Base-by-base conservation (phyloP, 2,113 vertebrate genomes). In the Brachypodius melanocephalos region DNA sequence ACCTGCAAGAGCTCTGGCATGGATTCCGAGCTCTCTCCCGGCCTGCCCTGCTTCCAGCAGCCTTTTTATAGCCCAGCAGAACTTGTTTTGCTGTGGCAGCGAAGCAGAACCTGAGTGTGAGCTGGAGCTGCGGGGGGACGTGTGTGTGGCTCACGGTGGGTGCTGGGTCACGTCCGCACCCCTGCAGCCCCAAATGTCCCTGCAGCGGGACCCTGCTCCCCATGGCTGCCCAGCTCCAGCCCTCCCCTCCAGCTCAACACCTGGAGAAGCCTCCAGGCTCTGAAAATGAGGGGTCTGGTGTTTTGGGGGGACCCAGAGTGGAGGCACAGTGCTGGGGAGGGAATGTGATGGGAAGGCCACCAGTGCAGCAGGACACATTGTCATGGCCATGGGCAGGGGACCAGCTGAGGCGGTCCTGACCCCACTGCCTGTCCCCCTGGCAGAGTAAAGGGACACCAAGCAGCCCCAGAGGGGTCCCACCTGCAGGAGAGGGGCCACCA, bases 51-150 rank as follows among this genome's bases (percentile, higher is more conserved):
- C 92, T 95, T 3, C 86, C 93, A 34, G 68, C 2, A 38, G 24
- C 95, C 88, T 74, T 95, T 96, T 96, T 97, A 95, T 81, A 93
- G 95, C 93, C 94, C 94, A 74, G 95, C 90, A 95, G 95, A 97
- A 97, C 96, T 93, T 81, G 96, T 96, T 97, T 92, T 79, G 90
- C 94, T 80, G 90, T 36, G 68, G 92, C 89, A 94, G 72, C 32
- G 20, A 93, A 92, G 94, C 92, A 90, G 86, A 94, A 90, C 96
- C 92, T 4, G 18, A 69, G 76, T 5, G 45, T 9, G 86, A 93
- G 92, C 88, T 40, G 75, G 78, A 76, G 88, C 85, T 15, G 75
- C 2, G 0, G 84, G 84, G 95, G 76, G 43, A 95, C 65, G 1
- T 2, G 49, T 5, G 42, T 22, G 79, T 10, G 72, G 67, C 59